phyloP scores from a whole-genome alignment of 2,797 vertebrate species.

The Poecilia gillii region DNA sequence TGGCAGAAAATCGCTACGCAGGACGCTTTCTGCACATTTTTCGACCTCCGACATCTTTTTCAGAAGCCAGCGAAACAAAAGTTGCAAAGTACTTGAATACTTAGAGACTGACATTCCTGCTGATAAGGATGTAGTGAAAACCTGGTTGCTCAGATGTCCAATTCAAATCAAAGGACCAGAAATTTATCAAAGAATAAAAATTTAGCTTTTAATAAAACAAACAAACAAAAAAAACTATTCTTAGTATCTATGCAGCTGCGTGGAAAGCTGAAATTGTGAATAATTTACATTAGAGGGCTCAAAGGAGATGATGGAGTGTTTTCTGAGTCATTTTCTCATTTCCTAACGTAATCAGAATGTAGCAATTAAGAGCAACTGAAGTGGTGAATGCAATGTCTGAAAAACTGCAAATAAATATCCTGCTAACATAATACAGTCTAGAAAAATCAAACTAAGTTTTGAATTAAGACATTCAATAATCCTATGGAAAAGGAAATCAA shows the following conservation, averaged over 20 bases:
- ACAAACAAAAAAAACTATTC: no score
- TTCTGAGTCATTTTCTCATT: not conserved
- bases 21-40: constrained; percentile 1
- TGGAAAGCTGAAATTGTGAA: not conserved
- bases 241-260: not conserved
- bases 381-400: not conserved
- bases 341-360: not conserved
- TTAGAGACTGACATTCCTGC: not conserved
- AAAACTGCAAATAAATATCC: not conserved
- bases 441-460: not conserved
- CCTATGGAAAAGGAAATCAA: not conserved
- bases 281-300: not conserved
- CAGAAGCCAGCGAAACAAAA: not conserved
- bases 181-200: not conserved
- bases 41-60: not conserved
- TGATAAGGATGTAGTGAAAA: not conserved
- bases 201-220: not conserved
- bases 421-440: not conserved
- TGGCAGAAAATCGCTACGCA: not conserved
- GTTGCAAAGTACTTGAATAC: not conserved
- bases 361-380: not conserved
- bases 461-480: no score
- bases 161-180: not conserved
- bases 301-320: not conserved
- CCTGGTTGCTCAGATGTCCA: not conserved